These are phyloP conservation scores for Arion vulgaris DNA, from an alignment of 1,140 invertebrate genomes.

Conservation along the genomic window DNA sequence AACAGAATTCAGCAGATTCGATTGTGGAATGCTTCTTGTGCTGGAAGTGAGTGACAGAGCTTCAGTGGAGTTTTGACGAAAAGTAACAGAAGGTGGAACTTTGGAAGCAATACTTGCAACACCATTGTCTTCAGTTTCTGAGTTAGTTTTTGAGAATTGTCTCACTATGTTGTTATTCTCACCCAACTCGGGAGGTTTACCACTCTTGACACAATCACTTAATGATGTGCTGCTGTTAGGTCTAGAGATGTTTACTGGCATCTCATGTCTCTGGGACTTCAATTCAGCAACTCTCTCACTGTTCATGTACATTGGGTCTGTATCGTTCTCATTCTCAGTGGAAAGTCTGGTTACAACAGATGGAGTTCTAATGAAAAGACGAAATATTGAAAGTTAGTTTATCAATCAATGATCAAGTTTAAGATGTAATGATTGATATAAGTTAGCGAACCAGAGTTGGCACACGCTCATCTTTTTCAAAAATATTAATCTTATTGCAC, in stretches of 20 bases:
- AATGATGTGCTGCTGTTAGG: background rate
- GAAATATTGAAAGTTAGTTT: too few species aligned
- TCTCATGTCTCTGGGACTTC: background rate
- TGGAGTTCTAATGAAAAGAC: conserved; percentile 15
- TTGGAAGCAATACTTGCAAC: background rate
- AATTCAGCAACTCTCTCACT: conserved; percentile 14
- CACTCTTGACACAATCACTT: background rate
- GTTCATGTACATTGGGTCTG: conserved; percentile 26
- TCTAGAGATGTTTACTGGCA: background rate
- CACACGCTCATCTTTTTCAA: too few species aligned
- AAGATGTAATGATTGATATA: too few species aligned
- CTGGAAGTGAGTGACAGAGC: background rate
- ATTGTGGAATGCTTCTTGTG: background rate
- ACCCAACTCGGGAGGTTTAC: background rate
- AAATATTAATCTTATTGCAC: too few species aligned
- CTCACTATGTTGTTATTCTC: conserved; percentile 19
- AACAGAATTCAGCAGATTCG: conserved; percentile 5
- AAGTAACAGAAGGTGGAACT: conserved; percentile 4
- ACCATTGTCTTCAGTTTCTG: background rate
- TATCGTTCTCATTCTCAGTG: conserved; percentile 5
- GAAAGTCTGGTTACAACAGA: conserved; percentile 30
- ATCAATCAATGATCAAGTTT: too few species aligned
- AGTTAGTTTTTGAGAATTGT: background rate
- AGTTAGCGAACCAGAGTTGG: too few species aligned
- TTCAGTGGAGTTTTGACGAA: background rate